These are phyloP conservation scores for Crotalus viridis DNA, from an alignment of 2,113 vertebrate genomes.

Conservation along the genomic window DNA sequence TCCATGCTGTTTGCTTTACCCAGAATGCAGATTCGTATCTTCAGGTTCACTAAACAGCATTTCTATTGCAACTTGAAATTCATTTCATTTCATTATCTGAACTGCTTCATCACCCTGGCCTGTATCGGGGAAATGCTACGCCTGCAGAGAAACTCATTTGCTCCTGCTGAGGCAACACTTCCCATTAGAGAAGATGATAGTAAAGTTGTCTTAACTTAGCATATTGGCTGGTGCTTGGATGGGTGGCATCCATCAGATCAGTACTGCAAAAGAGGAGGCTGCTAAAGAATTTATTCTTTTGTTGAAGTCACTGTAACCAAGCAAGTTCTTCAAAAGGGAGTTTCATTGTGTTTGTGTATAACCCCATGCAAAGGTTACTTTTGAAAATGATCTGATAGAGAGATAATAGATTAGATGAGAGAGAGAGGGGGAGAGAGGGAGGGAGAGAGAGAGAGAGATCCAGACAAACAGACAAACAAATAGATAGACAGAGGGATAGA, in stretches of 20 bases:
- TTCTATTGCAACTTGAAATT: slow-evolving; percentile 52
- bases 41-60: slow-evolving; percentile 47
- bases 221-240: background rate
- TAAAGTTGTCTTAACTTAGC: slow-evolving; percentile 5
- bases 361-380: slow-evolving; percentile 32
- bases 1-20: slow-evolving; percentile 44
- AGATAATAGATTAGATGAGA: background rate
- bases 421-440: background rate
- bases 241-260: background rate
- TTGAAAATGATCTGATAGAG: background rate
- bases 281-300: slow-evolving; percentile 11
- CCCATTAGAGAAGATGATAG: slow-evolving; percentile 36
- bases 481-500: background rate
- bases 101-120: slow-evolving; percentile 57
- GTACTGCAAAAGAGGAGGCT: background rate
- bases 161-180: slow-evolving; percentile 61
- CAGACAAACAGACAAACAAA: too few relatives aligned
- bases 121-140: slow-evolving; percentile 56
- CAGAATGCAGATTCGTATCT: slow-evolving; percentile 24
- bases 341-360: background rate
- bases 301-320: background rate
- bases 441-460: background rate
- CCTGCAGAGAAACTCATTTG: slow-evolving; percentile 65
- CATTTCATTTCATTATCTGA: slow-evolving; percentile 67
- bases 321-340: background rate